Evolutionary conservation across 2,888 invertebrate genomes (phyloP), one percentile per base, ranked within the genome.

Genomic region (Blastobasis lacticolella): DNA sequence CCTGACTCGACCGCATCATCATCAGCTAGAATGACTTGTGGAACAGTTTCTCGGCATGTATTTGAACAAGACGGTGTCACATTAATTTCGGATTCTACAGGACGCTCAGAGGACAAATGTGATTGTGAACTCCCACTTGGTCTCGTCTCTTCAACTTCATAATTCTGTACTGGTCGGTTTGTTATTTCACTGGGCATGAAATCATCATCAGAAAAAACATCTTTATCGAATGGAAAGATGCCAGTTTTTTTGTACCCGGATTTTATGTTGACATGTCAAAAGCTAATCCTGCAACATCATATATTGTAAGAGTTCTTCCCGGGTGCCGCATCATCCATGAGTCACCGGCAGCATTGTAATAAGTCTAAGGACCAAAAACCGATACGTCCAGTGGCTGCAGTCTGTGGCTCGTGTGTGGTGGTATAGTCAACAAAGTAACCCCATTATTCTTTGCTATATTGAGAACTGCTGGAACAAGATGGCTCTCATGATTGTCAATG

Each of bases 351-450:
- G 46, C 41, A 48, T 61, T 62, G 49, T 66, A 62, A 45, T 23
- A 5, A 23, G 10, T 23, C 23, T 45, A n/a, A 51, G 73, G 75
- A 9, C 70, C 70, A 61, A 64, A 73, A 5, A 78, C 63, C 44
- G 66, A 62, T n/a, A 71, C 62, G 60, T 80, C 73, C 10, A 78
- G 57, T 42, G 76, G 78, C 62, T 81, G 79, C 46, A 79, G 55
- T 57, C 73, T 74, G 53, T 69, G 73, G 36, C 70, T 64, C 49
- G 74, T 73, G 60, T 81, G 78, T 9, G 76, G 78, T 42, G 73
- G 77, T 48, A 78, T 63, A 4, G 76, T 73, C 41, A 80, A 60
- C 50, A 79, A 45, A 5, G n/a, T n/a, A 3, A 54, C 54, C 42
- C 56, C 57, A 23, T 51, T 10, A 23, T 38, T 43, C 50, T 57